These are phyloP conservation scores for Onchidella celtica DNA, from an alignment of 2,888 invertebrate species.

Conservation along the genomic window DNA sequence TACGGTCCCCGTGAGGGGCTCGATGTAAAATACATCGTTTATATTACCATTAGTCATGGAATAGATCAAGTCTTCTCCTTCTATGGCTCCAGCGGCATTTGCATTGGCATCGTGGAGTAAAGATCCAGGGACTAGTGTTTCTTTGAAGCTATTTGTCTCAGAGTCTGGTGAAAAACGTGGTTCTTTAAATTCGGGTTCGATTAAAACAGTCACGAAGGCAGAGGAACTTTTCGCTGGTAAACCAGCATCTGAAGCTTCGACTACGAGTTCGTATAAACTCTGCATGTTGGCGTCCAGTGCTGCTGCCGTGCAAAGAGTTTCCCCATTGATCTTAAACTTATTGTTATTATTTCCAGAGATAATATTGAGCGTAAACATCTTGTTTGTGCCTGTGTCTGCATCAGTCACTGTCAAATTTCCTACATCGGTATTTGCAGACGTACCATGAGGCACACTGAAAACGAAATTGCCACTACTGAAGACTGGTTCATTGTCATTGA, in stretches of 20 bases:
- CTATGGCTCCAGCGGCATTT: conserved; percentile 19
- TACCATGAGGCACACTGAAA: conserved; percentile 45
- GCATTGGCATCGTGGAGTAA: conserved; percentile 33
- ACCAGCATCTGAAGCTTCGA: conserved; percentile 60
- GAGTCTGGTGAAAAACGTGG: background rate
- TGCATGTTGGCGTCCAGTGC: conserved; percentile 15
- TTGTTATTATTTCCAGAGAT: conserved; percentile 23
- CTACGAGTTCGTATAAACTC: conserved; percentile 3
- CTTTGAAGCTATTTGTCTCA: background rate
- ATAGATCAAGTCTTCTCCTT: conserved; percentile 56
- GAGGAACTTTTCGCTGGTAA: conserved; percentile 55
- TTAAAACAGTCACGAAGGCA: conserved; percentile 46
- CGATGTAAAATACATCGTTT: conserved; percentile 59
- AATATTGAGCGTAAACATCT: conserved; percentile 60
- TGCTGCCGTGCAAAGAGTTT: background rate
- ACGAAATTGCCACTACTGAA: conserved; percentile 49
- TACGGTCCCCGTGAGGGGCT: conserved; percentile 59
- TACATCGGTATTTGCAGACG: conserved; percentile 31
- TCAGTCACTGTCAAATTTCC: conserved; percentile 54
- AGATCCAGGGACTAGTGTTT: conserved; percentile 4
- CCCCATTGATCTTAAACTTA: conserved; percentile 9
- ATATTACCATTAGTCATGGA: conserved; percentile 60
- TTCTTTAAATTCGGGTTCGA: conserved; percentile 7
- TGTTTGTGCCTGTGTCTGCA: conserved; percentile 58
- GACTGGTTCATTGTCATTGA: conserved; percentile 60